Percentiles rank a stretch among this genome's conserved stretches.
These are phyloP conservation scores for Paramormyrops kingsleyae DNA, from an alignment of 2,113 vertebrate genomes.

Conservation along the genomic window DNA sequence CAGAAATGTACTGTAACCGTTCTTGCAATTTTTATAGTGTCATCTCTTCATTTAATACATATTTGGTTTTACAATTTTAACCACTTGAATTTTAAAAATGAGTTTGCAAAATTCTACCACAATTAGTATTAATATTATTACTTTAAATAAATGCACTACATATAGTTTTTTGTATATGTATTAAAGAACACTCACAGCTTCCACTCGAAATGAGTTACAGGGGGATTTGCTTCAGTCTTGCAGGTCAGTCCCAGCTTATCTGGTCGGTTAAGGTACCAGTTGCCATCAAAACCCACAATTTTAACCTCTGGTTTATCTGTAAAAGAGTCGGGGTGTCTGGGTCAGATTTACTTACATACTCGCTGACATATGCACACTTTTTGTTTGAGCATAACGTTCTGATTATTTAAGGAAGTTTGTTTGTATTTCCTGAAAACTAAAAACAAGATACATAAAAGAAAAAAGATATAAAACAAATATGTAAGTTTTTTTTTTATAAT, in stretches of 20 bases:
- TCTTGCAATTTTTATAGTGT: neutral
- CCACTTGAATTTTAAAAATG: neutral
- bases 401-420: neutral
- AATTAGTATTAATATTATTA: neutral
- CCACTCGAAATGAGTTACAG: constrained; percentile 89
- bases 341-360: neutral
- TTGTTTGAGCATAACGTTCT: neutral
- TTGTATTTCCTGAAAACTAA: neutral
- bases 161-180: no score
- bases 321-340: constrained; percentile 11
- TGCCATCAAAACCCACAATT: constrained; percentile 89
- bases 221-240: constrained; percentile 85
- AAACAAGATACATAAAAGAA: neutral
- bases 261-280: constrained; percentile 90
- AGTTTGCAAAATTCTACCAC: neutral
- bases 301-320: constrained; percentile 90
- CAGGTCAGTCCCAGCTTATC: constrained; percentile 84
- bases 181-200: constrained; percentile 75
- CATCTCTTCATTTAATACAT: neutral
- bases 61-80: neutral
- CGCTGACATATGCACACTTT: neutral
- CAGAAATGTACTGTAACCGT: neutral
- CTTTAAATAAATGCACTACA: neutral
- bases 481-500: neutral
- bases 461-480: neutral